A percentile compares a stretch with the other conserved stretches of the same genome.
These are phyloP conservation scores for Tricholauxania praeusta DNA, from an alignment of 2,888 invertebrate species.

Conservation along the genomic window DNA sequence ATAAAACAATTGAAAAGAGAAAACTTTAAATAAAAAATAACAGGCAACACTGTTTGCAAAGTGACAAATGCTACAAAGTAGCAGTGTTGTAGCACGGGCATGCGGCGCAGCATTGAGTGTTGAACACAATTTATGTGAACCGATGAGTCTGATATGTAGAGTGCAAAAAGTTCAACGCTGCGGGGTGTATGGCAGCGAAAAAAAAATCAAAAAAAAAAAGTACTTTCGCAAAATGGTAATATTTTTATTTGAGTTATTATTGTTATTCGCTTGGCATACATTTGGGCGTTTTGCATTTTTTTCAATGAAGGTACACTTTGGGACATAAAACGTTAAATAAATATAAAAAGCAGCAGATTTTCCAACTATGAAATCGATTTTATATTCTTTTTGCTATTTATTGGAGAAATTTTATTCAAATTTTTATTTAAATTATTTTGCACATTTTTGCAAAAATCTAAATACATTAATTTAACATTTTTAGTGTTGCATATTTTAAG, in stretches of 20 bases:
- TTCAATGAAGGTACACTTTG: not conserved
- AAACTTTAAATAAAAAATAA: no score
- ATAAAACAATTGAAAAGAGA: not conserved
- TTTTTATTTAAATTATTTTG: no score
- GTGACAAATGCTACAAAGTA: constrained; percentile 9
- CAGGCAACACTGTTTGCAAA: not conserved
- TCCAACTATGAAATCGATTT: no score
- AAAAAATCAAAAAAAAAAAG: constrained; percentile 19
- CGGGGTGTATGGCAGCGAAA: constrained; percentile 10
- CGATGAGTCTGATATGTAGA: constrained; percentile 30
- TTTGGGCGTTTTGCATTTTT: not conserved
- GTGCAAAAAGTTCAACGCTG: constrained; percentile 35
- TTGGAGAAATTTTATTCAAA: no score
- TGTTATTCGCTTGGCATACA: constrained; percentile 39
- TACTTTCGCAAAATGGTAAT: constrained; percentile 20
- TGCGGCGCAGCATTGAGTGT: constrained; percentile 26
- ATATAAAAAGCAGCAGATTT: no score
- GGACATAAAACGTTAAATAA: not conserved
- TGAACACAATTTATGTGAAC: constrained; percentile 25
- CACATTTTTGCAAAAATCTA: not conserved
- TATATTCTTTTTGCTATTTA: not conserved
- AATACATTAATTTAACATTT: not conserved
- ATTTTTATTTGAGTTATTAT: constrained; percentile 42
- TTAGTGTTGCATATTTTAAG: not conserved
- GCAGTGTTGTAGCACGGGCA: not conserved